Conservation (phyloP, 2,113 vertebrate genomes). For the Sebastes schlegelii region DNA sequence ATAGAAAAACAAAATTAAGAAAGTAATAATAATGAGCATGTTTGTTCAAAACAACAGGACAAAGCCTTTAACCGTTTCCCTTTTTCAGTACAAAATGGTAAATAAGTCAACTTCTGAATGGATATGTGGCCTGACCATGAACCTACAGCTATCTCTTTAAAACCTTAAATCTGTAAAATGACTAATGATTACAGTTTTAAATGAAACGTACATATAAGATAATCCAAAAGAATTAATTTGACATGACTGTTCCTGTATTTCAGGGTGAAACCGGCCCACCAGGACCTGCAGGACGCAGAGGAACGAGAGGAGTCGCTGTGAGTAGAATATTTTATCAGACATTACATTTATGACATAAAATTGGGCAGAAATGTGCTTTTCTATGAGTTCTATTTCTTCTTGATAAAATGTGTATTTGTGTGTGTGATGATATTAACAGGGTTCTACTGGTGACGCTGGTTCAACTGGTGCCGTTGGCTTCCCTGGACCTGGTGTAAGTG, state of each 20-base stretch:
- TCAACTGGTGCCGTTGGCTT: slow-evolving; percentile 93
- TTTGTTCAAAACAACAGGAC: neutral
- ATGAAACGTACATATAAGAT: neutral
- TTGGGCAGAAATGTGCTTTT: neutral
- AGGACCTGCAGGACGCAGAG: slow-evolving; percentile 92
- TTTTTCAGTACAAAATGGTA: no score
- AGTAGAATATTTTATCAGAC: slow-evolving; percentile 72
- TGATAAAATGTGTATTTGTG: neutral
- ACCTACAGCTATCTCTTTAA: neutral
- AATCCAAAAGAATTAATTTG: neutral
- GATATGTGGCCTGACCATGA: neutral
- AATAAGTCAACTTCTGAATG: neutral
- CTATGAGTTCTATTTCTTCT: neutral
- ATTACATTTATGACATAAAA: neutral
- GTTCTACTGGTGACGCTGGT: slow-evolving; percentile 92
- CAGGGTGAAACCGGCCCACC: slow-evolving; percentile 94
- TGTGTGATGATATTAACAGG: slow-evolving; percentile 80
- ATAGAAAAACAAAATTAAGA: no score
- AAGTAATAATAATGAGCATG: neutral
- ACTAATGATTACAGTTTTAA: neutral
- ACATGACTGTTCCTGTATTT: slow-evolving; percentile 48
- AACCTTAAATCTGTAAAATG: neutral
- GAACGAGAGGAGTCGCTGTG: slow-evolving; percentile 93
- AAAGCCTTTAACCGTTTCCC: no score
- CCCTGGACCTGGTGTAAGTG: slow-evolving; percentile 91